These are phyloP conservation scores for Mustelus asterias DNA, from an alignment of 2,113 vertebrate species.

Conservation along the genomic window DNA sequence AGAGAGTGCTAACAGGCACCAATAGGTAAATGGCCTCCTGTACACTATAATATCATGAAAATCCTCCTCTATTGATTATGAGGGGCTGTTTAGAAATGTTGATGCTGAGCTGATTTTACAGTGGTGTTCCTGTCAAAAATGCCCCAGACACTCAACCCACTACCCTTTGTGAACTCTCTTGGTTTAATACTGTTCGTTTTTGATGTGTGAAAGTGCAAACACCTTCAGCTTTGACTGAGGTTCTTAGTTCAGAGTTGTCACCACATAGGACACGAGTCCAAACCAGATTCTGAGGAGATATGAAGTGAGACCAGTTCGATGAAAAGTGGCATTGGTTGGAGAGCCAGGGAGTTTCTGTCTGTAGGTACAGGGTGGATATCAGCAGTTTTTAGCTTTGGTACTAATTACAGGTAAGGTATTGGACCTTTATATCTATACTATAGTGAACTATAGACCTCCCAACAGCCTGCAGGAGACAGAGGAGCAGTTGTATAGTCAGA, in stretches of 20 bases:
- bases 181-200: no score
- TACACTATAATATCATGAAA: not conserved
- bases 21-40: not conserved
- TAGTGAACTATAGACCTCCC: not conserved
- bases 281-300: not conserved
- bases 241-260: not conserved
- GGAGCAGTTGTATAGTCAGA: no score
- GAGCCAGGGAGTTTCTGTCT: not conserved
- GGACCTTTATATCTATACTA: not conserved
- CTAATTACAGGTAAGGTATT: no score
- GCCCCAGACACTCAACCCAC: not conserved
- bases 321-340: not conserved
- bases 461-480: no score
- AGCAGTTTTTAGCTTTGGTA: not conserved
- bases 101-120: not conserved
- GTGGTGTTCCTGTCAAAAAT: not conserved
- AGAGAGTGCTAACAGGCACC: not conserved
- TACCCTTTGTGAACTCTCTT: no score
- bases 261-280: not conserved
- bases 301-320: not conserved
- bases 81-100: not conserved
- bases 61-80: not conserved
- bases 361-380: not conserved
- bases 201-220: not conserved
- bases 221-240: not conserved